Base-by-base conservation (phyloP, 2,113 vertebrate species). In the Platysteira castanea region DNA sequence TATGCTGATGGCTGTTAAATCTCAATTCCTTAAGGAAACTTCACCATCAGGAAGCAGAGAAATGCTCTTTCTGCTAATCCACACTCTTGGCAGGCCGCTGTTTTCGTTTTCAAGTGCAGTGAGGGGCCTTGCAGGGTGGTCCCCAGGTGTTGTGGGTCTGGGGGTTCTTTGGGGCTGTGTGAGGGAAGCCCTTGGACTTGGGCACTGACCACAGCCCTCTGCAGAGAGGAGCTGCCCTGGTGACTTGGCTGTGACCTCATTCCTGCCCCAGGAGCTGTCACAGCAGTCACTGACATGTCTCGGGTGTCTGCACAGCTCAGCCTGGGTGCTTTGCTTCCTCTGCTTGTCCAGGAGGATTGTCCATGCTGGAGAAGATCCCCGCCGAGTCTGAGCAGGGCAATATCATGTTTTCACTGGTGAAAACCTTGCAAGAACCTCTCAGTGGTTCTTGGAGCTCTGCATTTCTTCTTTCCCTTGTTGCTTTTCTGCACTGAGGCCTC, bases 1-100 rank as follows among this genome's bases (percentile, higher is more conserved):
- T 42, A 12, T 64, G 22, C 21, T 70, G 26, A 3, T 42, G 21
- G 9, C 50, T 64, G 17, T 22, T 15, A 5, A 18, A 27, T 31
- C 35, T 14, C 2, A 0, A 6, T 41, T 20, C 30, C 52, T 37
- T 22, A 3, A 41, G 4, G 67, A 26, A 27, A 30, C n/a, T 4
- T 5, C 2, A 7, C 1, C 28, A 1, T 23, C 5, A 6, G 31
- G 61, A 21, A 9, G 41, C 41, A 68, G 39, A 4, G 9, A 2
- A 49, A 31, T 21, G 35, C 23, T 77, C 1, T 56, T 67, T 13
- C 0, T 37, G 49, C 44, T 18, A 5, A 1, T 9, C 26, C 20
- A 2, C 2, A 0, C 33, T 4, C 26, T 31, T 3, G 22, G 63
- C 7, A 1, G 28, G 7, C 64, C 31, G 0, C 7, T 26, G 47